phyloP scores from a whole-genome alignment of 2,888 invertebrate genomes.

The Drosophila seclusa region DNA sequence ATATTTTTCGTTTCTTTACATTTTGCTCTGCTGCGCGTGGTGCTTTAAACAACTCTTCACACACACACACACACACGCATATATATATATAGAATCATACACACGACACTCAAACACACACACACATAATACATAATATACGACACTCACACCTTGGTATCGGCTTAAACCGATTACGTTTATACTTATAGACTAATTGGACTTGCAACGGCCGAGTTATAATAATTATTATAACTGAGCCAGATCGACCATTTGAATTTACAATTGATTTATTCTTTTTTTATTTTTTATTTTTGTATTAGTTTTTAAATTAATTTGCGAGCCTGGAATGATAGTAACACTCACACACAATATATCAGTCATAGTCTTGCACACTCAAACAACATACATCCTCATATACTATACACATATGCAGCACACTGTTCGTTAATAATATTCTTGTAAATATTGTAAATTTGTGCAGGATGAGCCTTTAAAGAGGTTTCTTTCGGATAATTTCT shows the following conservation, averaged over 20 bases:
- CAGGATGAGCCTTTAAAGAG: slow-evolving; percentile 42
- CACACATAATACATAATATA: slow-evolving; percentile 15
- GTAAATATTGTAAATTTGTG: slow-evolving; percentile 61
- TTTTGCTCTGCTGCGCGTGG: slow-evolving; percentile 71
- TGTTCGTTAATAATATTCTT: slow-evolving; percentile 33
- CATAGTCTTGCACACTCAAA: slow-evolving; percentile 45
- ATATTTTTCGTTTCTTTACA: slow-evolving; percentile 38
- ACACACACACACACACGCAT: slow-evolving; percentile 14
- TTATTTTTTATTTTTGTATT: slow-evolving; percentile 13
- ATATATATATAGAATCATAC: slow-evolving; percentile 28
- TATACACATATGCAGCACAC: slow-evolving; percentile 16
- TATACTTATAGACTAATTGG: slow-evolving; percentile 20
- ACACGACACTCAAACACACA: slow-evolving; percentile 29
- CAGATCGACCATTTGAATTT: slow-evolving; percentile 39
- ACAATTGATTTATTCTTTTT: slow-evolving; percentile 9
- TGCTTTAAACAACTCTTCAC: slow-evolving; percentile 56
- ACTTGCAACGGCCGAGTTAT: slow-evolving; percentile 15
- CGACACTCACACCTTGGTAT: slow-evolving; percentile 15
- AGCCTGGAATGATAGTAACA: slow-evolving; percentile 60
- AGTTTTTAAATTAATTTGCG: slow-evolving; percentile 10
- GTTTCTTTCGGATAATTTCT: slow-evolving; percentile 12
- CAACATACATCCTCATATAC: slow-evolving; percentile 1
- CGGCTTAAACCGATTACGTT: slow-evolving; percentile 22
- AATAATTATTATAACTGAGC: slow-evolving; percentile 17
- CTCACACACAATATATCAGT: slow-evolving; percentile 46